Evolutionary conservation across 2,888 invertebrate genomes (phyloP).

Genomic region (Tethea ocularis): DNA sequence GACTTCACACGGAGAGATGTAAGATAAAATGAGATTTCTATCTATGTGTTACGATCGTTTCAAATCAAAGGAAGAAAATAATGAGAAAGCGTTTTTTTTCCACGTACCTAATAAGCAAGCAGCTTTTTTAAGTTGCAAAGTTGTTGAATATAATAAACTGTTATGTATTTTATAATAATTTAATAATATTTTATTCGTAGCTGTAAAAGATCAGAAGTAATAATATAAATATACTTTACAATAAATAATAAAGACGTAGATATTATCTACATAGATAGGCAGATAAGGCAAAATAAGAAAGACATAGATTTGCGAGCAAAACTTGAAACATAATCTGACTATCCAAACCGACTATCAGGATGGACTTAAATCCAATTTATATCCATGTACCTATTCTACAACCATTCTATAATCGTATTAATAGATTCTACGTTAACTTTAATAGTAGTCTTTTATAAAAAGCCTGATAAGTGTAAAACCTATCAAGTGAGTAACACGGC

Average conservation of each 20-base stretch:
- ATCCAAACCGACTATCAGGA: conserved; percentile 17
- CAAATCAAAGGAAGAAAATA: not conserved
- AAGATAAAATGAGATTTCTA: not conserved
- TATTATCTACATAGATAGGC: not conserved
- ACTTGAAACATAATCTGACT: conserved; percentile 23
- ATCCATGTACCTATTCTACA: not conserved
- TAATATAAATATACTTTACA: too few species aligned
- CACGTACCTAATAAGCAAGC: too few species aligned
- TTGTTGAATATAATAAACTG: too few species aligned
- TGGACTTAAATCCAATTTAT: conserved; percentile 22
- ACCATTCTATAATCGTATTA: conserved; percentile 18
- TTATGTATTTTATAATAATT: too few species aligned
- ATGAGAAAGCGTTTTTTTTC: too few species aligned
- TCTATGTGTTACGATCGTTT: not conserved
- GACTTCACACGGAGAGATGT: not conserved
- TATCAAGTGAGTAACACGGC: too few species aligned
- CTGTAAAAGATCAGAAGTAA: too few species aligned
- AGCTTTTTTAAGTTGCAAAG: too few species aligned
- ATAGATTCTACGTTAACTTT: conserved; percentile 17
- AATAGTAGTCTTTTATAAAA: not conserved
- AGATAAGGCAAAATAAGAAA: conserved; percentile 8
- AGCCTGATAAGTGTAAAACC: conserved; percentile 8
- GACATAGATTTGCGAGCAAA: conserved; percentile 10
- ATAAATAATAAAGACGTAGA: not conserved
- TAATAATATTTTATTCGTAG: too few species aligned